Evolutionary conservation across 2,888 invertebrate species (phyloP).

Genomic region (Ferrisia virgata): DNA sequence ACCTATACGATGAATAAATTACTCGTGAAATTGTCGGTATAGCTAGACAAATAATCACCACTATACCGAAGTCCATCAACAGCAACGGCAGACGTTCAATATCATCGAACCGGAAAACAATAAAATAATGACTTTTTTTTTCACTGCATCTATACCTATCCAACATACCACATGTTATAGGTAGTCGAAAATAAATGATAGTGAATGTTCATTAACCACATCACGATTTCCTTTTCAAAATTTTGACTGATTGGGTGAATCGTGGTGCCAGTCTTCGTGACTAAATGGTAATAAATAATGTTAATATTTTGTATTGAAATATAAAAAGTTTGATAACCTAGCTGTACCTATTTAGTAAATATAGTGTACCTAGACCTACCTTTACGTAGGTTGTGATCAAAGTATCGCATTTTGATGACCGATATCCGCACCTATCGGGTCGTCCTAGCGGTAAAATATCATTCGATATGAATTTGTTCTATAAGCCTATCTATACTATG

Average conservation of each 20-base stretch:
- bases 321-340: not conserved
- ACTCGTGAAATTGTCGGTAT: constrained; percentile 7
- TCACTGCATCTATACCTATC: not conserved
- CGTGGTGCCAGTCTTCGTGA: constrained; percentile 34
- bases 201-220: constrained; percentile 29
- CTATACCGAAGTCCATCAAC: no score
- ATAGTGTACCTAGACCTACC: no score
- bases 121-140: not conserved
- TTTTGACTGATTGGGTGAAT: constrained; percentile 22
- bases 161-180: not conserved
- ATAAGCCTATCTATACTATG: not conserved
- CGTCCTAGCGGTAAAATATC: constrained; percentile 14
- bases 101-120: not conserved
- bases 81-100: not conserved
- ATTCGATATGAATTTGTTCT: not conserved
- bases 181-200: constrained; percentile 15
- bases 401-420: not conserved
- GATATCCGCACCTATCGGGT: not conserved
- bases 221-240: constrained; percentile 42
- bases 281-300: not conserved
- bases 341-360: not conserved
- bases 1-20: not conserved
- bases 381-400: not conserved
- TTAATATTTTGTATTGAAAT: not conserved
- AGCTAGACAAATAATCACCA: constrained; percentile 2